Percentiles rank a stretch among this genome's conserved stretches.
Evolutionary conservation across 2,113 vertebrate genomes (phyloP).

Genomic region (Sula dactylatra): DNA sequence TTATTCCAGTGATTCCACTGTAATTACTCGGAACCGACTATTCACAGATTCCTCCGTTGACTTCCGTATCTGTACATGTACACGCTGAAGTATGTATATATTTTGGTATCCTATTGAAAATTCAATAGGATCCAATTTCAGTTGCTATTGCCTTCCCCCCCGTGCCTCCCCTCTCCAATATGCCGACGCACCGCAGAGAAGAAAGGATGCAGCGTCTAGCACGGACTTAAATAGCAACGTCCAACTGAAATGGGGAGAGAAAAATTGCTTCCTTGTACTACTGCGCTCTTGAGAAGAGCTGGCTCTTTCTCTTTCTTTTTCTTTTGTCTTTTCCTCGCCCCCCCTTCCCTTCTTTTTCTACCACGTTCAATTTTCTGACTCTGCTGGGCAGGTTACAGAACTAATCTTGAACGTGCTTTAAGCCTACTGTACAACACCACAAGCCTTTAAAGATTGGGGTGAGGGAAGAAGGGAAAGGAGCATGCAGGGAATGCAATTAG

Average conservation of each 20-base stretch:
- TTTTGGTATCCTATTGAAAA: conserved; percentile 66
- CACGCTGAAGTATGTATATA: not conserved
- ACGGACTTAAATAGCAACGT: conserved; percentile 17
- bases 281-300: conserved; percentile 17
- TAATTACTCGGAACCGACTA: conserved; percentile 71
- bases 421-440: not conserved
- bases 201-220: conserved; percentile 20
- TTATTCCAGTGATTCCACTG: conserved; percentile 71
- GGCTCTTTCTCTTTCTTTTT: not conserved
- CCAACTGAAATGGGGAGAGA: conserved; percentile 59
- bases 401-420: conserved; percentile 28
- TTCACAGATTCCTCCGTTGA: conserved; percentile 55
- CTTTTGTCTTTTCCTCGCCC: too few species aligned
- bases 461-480: not conserved
- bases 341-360: rapidly evolving
- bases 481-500: not conserved
- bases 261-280: conserved; percentile 67
- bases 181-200: conserved; percentile 11
- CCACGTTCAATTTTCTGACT: conserved; percentile 25
- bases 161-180: conserved; percentile 40
- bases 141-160: not conserved
- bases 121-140: conserved; percentile 71
- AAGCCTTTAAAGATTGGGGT: not conserved
- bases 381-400: conserved; percentile 26
- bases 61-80: not conserved